A percentile compares a stretch with the other conserved stretches of the same genome.
Conservation (phyloP, 2,113 vertebrate species). For the Herpetotheres cachinnans region DNA sequence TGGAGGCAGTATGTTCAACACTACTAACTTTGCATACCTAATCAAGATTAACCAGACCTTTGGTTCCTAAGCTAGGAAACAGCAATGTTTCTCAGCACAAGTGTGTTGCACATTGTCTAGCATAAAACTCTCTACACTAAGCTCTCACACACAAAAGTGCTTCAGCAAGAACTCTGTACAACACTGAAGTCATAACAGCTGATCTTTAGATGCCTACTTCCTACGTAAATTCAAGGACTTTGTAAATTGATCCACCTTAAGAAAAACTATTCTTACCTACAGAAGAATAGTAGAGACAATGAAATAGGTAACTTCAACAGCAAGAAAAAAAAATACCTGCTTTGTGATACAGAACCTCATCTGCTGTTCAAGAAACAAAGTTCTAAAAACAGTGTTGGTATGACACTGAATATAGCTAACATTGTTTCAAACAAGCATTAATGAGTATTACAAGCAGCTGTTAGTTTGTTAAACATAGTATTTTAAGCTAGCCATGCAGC, state of each 20-base stretch:
- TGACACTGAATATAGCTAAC: background rate
- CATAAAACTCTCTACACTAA: background rate
- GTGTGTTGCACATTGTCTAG: background rate
- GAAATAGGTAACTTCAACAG: background rate
- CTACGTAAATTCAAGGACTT: background rate
- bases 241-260: background rate
- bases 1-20: background rate
- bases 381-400: background rate
- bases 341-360: background rate
- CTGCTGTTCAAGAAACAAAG: background rate
- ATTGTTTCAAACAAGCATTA: background rate
- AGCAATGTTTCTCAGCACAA: background rate
- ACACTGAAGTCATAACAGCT: background rate
- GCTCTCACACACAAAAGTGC: background rate
- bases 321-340: background rate
- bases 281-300: background rate
- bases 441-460: background rate
- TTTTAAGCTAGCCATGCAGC: conserved; percentile 8
- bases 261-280: background rate
- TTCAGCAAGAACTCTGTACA: background rate
- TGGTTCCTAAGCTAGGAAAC: background rate
- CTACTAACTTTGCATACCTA: background rate
- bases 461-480: background rate
- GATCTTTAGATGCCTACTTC: background rate
- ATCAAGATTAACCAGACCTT: background rate